A percentile compares a stretch with the other conserved stretches of the same genome.
These are phyloP conservation scores for Lucifuga dentata DNA, from an alignment of 2,113 vertebrate species.

Conservation along the genomic window DNA sequence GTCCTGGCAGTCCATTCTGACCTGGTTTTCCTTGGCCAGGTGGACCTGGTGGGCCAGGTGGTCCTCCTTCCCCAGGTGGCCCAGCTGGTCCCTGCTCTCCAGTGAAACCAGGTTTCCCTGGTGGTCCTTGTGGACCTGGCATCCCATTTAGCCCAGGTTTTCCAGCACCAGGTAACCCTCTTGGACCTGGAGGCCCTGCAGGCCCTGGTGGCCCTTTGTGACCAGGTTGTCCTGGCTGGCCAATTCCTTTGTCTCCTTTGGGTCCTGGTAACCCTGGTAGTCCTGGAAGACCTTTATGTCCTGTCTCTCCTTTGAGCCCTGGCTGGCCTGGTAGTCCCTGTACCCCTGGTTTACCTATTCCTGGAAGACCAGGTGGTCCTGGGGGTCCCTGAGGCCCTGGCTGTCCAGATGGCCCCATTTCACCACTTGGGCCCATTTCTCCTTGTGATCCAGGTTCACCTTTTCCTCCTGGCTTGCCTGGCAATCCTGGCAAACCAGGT, in stretches of 20 bases:
- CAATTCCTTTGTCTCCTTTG: constrained; percentile 94
- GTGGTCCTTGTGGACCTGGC: constrained; percentile 89
- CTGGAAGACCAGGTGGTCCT: constrained; percentile 91
- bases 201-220: constrained; percentile 90
- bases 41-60: constrained; percentile 88
- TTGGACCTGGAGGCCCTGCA: constrained; percentile 88
- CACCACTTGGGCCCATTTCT: constrained; percentile 90
- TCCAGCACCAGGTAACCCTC: constrained; percentile 91
- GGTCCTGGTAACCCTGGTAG: constrained; percentile 90
- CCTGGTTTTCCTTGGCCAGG: constrained; percentile 93
- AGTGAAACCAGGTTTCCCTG: constrained; percentile 89
- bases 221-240: constrained; percentile 90
- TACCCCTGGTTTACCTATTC: constrained; percentile 90
- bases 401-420: constrained; percentile 88
- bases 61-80: constrained; percentile 84
- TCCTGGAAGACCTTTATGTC: constrained; percentile 92
- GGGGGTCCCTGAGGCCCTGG: constrained; percentile 89
- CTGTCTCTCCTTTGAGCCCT: constrained; percentile 91
- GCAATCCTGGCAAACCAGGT: constrained; percentile 91
- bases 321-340: constrained; percentile 92
- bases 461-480: constrained; percentile 90
- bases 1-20: constrained; percentile 90
- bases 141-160: constrained; percentile 92
- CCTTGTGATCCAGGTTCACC: constrained; percentile 90
- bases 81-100: constrained; percentile 89